Evolutionary conservation across 2,113 vertebrate species (phyloP).

Genomic region (Mus spicilegus): DNA sequence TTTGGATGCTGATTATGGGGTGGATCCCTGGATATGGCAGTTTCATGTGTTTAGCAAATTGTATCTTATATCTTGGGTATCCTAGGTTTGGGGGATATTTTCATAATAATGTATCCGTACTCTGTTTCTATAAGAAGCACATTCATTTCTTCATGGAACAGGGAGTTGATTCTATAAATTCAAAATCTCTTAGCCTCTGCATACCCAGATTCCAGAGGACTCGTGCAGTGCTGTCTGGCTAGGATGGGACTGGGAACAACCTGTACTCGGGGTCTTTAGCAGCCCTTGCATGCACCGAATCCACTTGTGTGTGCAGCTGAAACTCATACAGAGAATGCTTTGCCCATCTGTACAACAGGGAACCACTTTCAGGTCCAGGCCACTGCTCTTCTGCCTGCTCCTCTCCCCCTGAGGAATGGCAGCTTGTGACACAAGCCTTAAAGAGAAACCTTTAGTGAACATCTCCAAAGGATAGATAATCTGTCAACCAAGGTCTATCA

Average conservation of each 20-base stretch:
- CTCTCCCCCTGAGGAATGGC: background rate
- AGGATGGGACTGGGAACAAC: background rate
- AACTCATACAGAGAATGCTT: accelerated
- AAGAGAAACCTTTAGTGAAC: background rate
- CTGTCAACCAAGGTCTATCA: background rate
- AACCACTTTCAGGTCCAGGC: background rate
- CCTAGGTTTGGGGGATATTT: too few species aligned
- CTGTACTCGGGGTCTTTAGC: background rate
- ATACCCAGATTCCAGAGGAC: background rate
- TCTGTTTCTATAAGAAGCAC: background rate
- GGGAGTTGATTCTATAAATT: background rate
- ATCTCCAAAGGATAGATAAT: background rate
- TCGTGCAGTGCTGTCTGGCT: accelerated
- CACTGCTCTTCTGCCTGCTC: background rate
- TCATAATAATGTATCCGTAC: background rate
- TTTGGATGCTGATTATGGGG: too few species aligned
- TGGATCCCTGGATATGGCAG: too few species aligned
- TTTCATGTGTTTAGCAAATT: too few species aligned
- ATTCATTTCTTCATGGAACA: background rate
- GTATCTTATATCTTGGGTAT: too few species aligned
- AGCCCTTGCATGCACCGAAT: background rate
- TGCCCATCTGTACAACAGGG: background rate
- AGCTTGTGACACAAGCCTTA: accelerated
- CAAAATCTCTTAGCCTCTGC: background rate
- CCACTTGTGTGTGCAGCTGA: background rate